phyloP scores from a whole-genome alignment of 2,797 vertebrate species.

The Notoglanidium macrostoma region DNA sequence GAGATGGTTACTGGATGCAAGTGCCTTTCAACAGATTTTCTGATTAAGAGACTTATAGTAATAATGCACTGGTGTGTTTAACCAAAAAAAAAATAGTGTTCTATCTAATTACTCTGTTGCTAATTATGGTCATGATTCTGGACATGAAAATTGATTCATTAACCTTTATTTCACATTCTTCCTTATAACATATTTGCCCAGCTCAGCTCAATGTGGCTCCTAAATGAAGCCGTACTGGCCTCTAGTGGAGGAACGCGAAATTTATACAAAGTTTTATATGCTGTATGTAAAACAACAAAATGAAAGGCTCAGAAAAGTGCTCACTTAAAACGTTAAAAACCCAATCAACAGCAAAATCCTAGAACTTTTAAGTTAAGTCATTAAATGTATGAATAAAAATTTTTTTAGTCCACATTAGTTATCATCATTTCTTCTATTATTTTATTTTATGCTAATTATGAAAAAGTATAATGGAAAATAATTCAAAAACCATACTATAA shows the following conservation, averaged over 20 bases:
- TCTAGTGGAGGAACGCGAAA: constrained; percentile 1
- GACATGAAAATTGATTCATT: background rate
- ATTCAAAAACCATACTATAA: background rate
- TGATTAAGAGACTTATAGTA: background rate
- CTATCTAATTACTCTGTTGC: background rate
- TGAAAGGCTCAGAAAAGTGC: background rate
- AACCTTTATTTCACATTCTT: background rate
- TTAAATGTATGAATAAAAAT: background rate
- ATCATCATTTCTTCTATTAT: background rate
- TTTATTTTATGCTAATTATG: background rate
- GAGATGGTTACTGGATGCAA: background rate
- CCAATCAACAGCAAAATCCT: background rate
- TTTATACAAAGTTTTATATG: background rate
- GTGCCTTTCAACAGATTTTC: background rate
- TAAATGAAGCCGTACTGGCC: constrained; percentile 2
- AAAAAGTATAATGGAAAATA: constrained; percentile 6
- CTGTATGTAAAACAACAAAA: background rate
- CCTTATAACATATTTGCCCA: background rate
- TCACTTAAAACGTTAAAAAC: background rate
- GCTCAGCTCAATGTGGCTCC: background rate
- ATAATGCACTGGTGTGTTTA: background rate
- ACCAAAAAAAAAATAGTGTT: background rate
- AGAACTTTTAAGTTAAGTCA: background rate
- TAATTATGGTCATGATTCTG: background rate
- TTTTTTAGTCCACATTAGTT: background rate